Conservation (phyloP, 2,797 vertebrate genomes). For the Macropodus opercularis region DNA sequence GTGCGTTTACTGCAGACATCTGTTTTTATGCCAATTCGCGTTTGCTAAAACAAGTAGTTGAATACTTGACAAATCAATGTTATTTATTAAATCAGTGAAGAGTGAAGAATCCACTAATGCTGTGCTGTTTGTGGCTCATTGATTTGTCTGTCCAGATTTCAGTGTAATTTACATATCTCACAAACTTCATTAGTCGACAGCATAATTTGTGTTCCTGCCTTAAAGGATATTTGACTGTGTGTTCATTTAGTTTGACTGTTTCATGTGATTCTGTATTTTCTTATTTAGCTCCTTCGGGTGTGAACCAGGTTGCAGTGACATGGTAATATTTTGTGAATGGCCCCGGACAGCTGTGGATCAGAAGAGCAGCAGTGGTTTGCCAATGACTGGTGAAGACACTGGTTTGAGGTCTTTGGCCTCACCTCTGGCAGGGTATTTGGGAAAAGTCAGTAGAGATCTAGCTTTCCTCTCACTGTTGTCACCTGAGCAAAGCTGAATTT, state of each 20-base stretch:
- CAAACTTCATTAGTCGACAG: too few species aligned
- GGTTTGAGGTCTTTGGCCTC: slow-evolving; percentile 92
- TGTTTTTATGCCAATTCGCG: background rate
- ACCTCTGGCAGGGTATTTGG: slow-evolving; percentile 96
- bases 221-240: background rate
- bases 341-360: slow-evolving; percentile 82
- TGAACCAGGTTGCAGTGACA: slow-evolving; percentile 84
- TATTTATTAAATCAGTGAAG: too few species aligned
- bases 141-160: too few species aligned
- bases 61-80: too few species aligned
- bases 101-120: too few species aligned
- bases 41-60: background rate
- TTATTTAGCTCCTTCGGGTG: slow-evolving; percentile 85
- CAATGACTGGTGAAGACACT: slow-evolving; percentile 92
- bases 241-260: background rate
- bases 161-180: too few species aligned
- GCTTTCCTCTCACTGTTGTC: slow-evolving; percentile 85
- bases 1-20: background rate
- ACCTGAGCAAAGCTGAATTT: slow-evolving; percentile 91
- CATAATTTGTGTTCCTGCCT: too few species aligned
- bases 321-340: slow-evolving; percentile 88
- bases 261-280: slow-evolving; percentile 30
- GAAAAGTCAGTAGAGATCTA: slow-evolving; percentile 98
- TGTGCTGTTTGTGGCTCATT: too few species aligned
- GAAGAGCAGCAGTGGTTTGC: slow-evolving; percentile 89